These are phyloP conservation scores for Zaprionus nigranus DNA, from an alignment of 1,140 invertebrate genomes.

Conservation along the genomic window DNA sequence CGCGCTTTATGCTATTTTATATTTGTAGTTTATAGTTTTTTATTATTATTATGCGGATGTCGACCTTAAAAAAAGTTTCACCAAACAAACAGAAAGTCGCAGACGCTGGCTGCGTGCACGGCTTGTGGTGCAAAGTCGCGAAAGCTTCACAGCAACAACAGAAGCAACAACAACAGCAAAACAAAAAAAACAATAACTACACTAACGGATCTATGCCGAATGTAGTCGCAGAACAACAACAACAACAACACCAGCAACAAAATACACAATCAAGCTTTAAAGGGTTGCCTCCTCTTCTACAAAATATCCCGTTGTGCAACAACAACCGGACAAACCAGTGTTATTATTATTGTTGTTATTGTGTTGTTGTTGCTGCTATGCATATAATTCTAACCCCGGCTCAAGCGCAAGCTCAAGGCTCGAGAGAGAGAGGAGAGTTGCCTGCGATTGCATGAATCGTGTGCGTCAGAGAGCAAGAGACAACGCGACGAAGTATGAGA, in stretches of 20 bases:
- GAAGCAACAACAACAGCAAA: conserved; percentile 24
- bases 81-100: conserved; percentile 75
- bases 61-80: conserved; percentile 78
- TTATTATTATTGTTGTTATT: conserved; percentile 48
- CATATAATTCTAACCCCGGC: conserved; percentile 66
- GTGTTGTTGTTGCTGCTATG: conserved; percentile 22
- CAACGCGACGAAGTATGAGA: conserved; percentile 17
- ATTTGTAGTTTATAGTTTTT: conserved; percentile 31
- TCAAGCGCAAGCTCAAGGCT: conserved; percentile 68
- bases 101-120: conserved; percentile 54
- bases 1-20: conserved; percentile 24
- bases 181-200: conserved; percentile 44
- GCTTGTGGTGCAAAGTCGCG: conserved; percentile 50
- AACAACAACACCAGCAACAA: conserved; percentile 41
- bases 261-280: conserved; percentile 31
- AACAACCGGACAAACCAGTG: conserved; percentile 75
- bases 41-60: conserved; percentile 63
- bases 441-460: conserved; percentile 36
- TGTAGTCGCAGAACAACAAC: conserved; percentile 36
- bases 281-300: conserved; percentile 65
- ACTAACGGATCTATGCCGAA: conserved; percentile 44
- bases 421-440: conserved; percentile 6
- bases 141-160: conserved; percentile 61
- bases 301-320: conserved; percentile 78
- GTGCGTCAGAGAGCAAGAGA: conserved; percentile 5